phyloP scores from a whole-genome alignment of 2,113 vertebrate genomes.

The Cranoglanis bouderius region DNA sequence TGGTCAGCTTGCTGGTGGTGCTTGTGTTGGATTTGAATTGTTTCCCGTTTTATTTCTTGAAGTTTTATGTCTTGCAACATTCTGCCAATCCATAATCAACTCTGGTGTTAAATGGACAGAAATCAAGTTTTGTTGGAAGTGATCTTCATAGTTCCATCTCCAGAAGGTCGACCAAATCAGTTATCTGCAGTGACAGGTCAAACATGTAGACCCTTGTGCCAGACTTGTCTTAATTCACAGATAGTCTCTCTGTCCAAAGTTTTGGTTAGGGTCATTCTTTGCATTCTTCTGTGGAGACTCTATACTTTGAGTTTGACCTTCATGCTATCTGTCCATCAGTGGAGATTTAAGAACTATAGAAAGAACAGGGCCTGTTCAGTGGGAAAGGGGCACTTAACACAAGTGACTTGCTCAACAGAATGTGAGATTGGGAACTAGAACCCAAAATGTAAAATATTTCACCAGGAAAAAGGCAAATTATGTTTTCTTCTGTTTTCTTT shows the following conservation, averaged over 20 bases:
- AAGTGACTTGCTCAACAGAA: not conserved
- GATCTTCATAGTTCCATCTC: not conserved
- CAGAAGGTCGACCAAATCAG: slow-evolving; percentile 29
- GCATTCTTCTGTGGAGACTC: slow-evolving; percentile 70
- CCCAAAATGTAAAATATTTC: not conserved
- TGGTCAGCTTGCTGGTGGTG: not conserved
- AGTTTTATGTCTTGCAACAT: slow-evolving; percentile 22
- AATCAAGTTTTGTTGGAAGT: slow-evolving; percentile 25
- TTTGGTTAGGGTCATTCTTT: slow-evolving; percentile 70
- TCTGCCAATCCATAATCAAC: slow-evolving; percentile 28
- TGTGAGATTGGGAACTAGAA: not conserved
- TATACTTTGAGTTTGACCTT: slow-evolving; percentile 73
- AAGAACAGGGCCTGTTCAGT: slow-evolving; percentile 11
- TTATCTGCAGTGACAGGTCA: slow-evolving; percentile 35
- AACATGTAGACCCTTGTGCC: slow-evolving; percentile 57
- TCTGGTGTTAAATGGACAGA: not conserved
- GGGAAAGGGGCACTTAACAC: slow-evolving; percentile 1
- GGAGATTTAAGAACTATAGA: slow-evolving; percentile 60
- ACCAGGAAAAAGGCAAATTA: not conserved
- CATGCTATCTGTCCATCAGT: slow-evolving; percentile 76
- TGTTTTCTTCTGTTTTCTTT: not conserved
- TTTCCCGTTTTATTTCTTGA: slow-evolving; percentile 10
- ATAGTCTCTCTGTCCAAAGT: slow-evolving; percentile 62
- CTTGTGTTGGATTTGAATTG: slow-evolving; percentile 17
- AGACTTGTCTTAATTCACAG: slow-evolving; percentile 52